Evolutionary conservation across 1,140 invertebrate species (phyloP).

Genomic region (Heliconius nattereri): DNA sequence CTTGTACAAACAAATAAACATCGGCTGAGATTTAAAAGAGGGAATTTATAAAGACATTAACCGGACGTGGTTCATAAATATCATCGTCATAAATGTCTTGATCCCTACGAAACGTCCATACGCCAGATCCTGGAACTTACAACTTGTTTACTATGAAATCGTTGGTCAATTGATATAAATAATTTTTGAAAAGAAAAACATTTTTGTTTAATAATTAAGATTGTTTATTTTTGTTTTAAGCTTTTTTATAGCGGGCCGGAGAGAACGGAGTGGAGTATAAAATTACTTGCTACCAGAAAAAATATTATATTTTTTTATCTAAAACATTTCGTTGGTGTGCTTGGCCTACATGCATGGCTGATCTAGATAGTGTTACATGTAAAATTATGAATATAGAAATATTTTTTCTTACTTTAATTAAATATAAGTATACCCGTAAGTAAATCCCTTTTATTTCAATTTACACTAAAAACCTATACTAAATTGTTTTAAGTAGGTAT

Average conservation of each 20-base stretch:
- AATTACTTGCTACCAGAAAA: too few relatives aligned
- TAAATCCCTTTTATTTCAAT: too few relatives aligned
- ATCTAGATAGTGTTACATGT: not conserved
- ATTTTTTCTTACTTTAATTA: not conserved
- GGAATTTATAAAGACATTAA: constrained; percentile 39
- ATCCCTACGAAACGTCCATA: constrained; percentile 28
- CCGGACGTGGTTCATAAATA: constrained; percentile 32
- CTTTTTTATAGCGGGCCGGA: too few relatives aligned
- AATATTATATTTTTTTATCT: too few relatives aligned
- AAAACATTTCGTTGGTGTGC: too few relatives aligned
- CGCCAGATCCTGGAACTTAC: constrained; percentile 19
- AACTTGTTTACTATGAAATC: constrained; percentile 13
- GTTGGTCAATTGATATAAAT: not conserved
- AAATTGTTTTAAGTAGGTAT: too few relatives aligned
- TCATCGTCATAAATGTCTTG: constrained; percentile 34
- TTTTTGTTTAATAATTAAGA: not conserved
- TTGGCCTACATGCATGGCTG: not conserved
- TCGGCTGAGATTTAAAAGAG: constrained; percentile 22
- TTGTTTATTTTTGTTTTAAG: too few relatives aligned
- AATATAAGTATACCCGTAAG: not conserved
- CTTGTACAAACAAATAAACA: constrained; percentile 26
- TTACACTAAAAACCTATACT: too few relatives aligned
- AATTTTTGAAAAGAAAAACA: not conserved
- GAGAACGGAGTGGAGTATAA: too few relatives aligned
- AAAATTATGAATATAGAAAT: not conserved